A percentile compares a stretch with the other conserved stretches of the same genome.
Evolutionary conservation across 2,888 invertebrate genomes (phyloP).

Genomic region (Diadromus collaris): DNA sequence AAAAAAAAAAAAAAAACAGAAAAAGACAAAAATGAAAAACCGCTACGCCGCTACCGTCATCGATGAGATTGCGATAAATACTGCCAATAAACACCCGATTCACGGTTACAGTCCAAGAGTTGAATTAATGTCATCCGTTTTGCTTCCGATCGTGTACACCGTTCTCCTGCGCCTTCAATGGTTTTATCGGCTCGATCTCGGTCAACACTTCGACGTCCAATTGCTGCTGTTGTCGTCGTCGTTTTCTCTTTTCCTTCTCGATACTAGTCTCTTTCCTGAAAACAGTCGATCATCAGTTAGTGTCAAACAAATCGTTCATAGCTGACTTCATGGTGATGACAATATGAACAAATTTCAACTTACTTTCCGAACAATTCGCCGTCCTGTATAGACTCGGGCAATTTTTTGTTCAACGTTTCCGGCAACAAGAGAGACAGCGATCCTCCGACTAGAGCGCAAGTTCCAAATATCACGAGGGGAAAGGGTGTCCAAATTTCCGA

Average conservation of each 20-base stretch:
- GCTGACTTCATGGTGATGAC: background rate
- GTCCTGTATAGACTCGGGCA: slow-evolving; percentile 86
- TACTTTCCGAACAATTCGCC: slow-evolving; percentile 84
- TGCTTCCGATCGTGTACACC: slow-evolving; percentile 74
- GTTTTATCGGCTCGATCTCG: slow-evolving; percentile 72
- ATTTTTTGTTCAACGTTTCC: slow-evolving; percentile 84
- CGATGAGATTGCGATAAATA: slow-evolving; percentile 59
- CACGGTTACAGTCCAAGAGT: slow-evolving; percentile 32
- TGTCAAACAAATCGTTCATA: background rate
- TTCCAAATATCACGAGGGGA: slow-evolving; percentile 83
- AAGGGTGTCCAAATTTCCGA: slow-evolving; percentile 83
- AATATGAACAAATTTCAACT: slow-evolving; percentile 64
- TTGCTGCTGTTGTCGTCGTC: slow-evolving; percentile 60
- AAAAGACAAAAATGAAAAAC: background rate
- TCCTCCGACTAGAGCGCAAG: slow-evolving; percentile 82
- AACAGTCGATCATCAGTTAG: background rate
- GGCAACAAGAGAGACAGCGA: slow-evolving; percentile 83
- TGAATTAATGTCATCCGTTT: slow-evolving; percentile 73
- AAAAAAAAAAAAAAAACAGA: slow-evolving; percentile 34
- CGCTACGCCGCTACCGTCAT: slow-evolving; percentile 33
- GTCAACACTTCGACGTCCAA: slow-evolving; percentile 71
- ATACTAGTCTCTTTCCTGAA: slow-evolving; percentile 64
- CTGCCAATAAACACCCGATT: slow-evolving; percentile 58
- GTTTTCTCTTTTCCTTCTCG: slow-evolving; percentile 67
- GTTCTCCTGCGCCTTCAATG: slow-evolving; percentile 73